phyloP scores from a whole-genome alignment of 1,140 invertebrate species.

The Drosophila serrata region DNA sequence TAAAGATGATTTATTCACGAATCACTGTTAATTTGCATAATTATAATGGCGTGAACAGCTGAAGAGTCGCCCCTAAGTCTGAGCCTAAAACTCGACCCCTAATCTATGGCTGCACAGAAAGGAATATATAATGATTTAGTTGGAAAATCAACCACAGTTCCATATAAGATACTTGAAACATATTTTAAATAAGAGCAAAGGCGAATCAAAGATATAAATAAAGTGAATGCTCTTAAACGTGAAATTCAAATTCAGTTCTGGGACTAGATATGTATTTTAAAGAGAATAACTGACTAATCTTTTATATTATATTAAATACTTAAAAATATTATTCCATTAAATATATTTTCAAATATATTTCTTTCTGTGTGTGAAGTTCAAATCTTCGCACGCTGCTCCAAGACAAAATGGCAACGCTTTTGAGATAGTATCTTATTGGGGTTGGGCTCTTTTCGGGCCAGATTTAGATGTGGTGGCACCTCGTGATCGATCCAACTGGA shows the following conservation, averaged over 20 bases:
- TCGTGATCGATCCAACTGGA: conserved; percentile 68
- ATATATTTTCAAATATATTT: neutral
- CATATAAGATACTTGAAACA: neutral
- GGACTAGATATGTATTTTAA: neutral
- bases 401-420: conserved; percentile 51
- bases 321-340: neutral
- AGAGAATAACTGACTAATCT: neutral
- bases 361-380: neutral
- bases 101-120: conserved; percentile 30
- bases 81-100: conserved; percentile 34
- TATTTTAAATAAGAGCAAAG: neutral
- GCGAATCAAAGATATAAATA: neutral
- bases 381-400: conserved; percentile 37
- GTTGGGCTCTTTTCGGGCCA: conserved; percentile 30
- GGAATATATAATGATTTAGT: neutral
- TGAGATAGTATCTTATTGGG: conserved; percentile 39
- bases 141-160: neutral
- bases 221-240: neutral
- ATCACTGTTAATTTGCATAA: conserved; percentile 68
- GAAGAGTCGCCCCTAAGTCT: conserved; percentile 64
- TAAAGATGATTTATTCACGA: conserved; percentile 66
- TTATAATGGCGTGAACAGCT: conserved; percentile 65
- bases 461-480: conserved; percentile 38
- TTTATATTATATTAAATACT: neutral
- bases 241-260: neutral